These are phyloP conservation scores for Turritopsis dohrnii DNA, from an alignment of 30 jellyfish, hydroid and myxozoan species.

Conservation along the genomic window DNA sequence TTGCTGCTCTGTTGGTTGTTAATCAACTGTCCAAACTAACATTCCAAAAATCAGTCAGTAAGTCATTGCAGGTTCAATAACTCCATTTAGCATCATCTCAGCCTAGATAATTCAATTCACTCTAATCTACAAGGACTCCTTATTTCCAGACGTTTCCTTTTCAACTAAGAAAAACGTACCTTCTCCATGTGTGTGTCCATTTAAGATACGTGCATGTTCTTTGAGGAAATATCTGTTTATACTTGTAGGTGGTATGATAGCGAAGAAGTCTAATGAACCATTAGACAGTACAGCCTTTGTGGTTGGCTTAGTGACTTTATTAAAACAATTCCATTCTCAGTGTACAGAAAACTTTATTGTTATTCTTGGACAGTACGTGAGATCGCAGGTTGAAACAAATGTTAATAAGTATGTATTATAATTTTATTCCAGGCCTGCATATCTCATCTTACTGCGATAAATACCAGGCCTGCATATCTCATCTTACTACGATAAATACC, in stretches of 20 bases:
- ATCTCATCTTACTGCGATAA: no score
- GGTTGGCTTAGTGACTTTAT: conserved; percentile 65
- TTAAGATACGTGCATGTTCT: no score
- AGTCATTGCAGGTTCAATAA: no score
- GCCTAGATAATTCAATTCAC: no score
- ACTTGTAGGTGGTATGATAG: conserved; percentile 70
- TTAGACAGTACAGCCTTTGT: conserved; percentile 74
- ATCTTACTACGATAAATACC: conserved; percentile 49
- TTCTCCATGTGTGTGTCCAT: no score
- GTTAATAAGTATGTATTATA: conserved; percentile 39
- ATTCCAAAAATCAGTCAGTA: conserved; percentile 63
- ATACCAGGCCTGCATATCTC: not conserved
- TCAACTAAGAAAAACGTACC: not conserved
- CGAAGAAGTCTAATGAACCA: conserved; percentile 81
- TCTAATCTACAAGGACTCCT: not conserved
- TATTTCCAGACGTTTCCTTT: not conserved
- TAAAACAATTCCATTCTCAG: conserved; percentile 83
- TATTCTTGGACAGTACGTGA: conserved; percentile 66
- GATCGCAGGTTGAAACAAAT: conserved; percentile 61
- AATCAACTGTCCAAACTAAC: conserved; percentile 63
- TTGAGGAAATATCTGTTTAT: no score
- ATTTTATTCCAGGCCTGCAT: no score
- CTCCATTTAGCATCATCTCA: no score
- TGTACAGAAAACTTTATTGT: conserved; percentile 73
- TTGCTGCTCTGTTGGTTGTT: conserved; percentile 49